These are phyloP conservation scores for Chloroceryle inda DNA, from an alignment of 2,797 vertebrate species.

Conservation along the genomic window DNA sequence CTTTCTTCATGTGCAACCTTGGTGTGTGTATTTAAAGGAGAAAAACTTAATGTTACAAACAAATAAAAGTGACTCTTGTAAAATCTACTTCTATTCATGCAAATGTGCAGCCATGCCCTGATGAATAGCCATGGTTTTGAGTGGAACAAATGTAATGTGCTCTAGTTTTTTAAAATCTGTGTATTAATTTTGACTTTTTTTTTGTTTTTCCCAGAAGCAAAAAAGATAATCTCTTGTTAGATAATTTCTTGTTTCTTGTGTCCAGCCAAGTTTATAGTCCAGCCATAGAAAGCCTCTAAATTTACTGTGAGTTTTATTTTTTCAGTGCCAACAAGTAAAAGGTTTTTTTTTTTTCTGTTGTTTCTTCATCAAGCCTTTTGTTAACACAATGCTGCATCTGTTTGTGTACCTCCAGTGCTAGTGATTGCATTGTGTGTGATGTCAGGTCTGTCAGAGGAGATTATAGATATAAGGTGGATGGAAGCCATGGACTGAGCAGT, in stretches of 20 bases:
- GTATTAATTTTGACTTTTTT: background rate
- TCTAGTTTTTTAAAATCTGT: background rate
- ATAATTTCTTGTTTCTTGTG: background rate
- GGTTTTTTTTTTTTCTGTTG: background rate
- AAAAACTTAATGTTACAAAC: background rate
- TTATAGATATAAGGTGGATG: background rate
- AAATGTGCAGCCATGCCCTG: accelerated
- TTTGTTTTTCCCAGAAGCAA: background rate
- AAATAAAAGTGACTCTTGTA: background rate
- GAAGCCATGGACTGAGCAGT: background rate
- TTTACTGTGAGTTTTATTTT: background rate
- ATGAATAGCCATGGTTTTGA: background rate
- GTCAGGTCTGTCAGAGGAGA: background rate
- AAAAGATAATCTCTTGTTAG: background rate
- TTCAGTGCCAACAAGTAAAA: background rate
- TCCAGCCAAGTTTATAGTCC: background rate
- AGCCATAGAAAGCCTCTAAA: background rate
- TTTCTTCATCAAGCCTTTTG: background rate
- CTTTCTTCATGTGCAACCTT: background rate
- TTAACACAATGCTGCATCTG: background rate
- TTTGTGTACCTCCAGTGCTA: background rate
- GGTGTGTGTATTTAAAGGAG: background rate
- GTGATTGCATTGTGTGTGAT: background rate
- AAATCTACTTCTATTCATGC: background rate
- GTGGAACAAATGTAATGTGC: background rate